These are phyloP conservation scores for Sycobia sp. DNA, from an alignment of 1,140 invertebrate genomes.

Conservation along the genomic window DNA sequence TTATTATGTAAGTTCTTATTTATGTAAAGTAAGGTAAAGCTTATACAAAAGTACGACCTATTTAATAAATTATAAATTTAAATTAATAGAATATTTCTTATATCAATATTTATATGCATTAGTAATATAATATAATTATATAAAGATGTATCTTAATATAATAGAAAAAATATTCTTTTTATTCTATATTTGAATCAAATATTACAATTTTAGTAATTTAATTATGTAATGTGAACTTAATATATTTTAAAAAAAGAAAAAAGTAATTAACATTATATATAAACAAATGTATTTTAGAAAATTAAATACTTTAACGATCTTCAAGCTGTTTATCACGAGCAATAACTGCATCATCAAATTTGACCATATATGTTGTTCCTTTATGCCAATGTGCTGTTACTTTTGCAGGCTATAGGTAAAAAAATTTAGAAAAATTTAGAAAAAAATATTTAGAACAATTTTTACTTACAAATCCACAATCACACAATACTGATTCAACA, in stretches of 20 bases:
- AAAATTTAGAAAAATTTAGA: constrained; percentile 22
- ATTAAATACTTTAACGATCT: constrained; percentile 65
- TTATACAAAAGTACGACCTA: no score
- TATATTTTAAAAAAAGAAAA: constrained; percentile 6
- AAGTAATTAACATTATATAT: neutral
- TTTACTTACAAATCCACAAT: constrained; percentile 91
- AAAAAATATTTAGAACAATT: neutral
- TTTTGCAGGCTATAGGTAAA: constrained; percentile 82
- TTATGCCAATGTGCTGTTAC: constrained; percentile 99
- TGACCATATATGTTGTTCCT: constrained; percentile 98
- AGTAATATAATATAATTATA: neutral
- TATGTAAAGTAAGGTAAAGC: no score
- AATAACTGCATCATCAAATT: constrained; percentile 95
- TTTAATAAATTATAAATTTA: no score
- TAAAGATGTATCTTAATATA: neutral
- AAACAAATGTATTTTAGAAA: neutral
- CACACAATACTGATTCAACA: constrained; percentile 92
- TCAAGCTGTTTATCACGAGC: constrained; percentile 90
- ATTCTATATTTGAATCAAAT: no score
- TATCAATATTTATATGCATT: neutral
- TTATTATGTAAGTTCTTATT: no score
- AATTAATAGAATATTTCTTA: neutral
- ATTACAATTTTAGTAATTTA: no score
- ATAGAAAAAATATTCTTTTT: neutral
- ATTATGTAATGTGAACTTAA: neutral